phyloP scores from a whole-genome alignment of 1,140 invertebrate genomes.

The Leptinotarsa defecta region DNA sequence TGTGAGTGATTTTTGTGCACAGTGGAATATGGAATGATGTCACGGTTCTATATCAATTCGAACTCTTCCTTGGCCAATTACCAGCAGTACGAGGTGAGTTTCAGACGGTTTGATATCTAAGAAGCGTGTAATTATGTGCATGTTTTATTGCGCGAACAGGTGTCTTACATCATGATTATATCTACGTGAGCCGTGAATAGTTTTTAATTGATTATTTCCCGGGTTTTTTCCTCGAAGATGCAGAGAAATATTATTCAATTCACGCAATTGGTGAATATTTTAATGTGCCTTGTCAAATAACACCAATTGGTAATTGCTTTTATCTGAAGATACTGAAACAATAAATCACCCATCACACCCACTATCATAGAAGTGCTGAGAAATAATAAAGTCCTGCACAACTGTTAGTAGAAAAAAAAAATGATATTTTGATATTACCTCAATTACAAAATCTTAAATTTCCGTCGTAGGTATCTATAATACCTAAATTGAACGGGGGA shows the following conservation, averaged over 20 bases:
- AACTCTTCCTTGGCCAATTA: conserved; percentile 54
- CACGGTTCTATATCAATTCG: conserved; percentile 54
- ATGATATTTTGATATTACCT: too few relatives aligned
- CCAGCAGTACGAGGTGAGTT: conserved; percentile 55
- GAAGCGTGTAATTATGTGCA: background rate
- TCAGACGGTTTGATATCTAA: background rate
- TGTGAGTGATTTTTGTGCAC: conserved; percentile 8
- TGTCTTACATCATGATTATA: background rate
- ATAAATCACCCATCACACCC: too few relatives aligned
- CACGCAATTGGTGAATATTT: background rate
- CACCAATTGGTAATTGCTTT: too few relatives aligned
- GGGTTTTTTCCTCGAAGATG: background rate
- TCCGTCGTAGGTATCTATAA: too few relatives aligned
- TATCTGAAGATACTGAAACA: too few relatives aligned
- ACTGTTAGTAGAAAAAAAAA: too few relatives aligned
- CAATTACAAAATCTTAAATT: too few relatives aligned
- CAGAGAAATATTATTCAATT: background rate
- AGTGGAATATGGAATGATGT: conserved; percentile 54
- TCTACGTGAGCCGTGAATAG: background rate
- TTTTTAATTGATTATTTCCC: background rate
- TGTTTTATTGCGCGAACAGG: background rate
- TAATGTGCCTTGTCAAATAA: too few relatives aligned
- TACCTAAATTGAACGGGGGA: too few relatives aligned
- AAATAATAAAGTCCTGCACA: too few relatives aligned
- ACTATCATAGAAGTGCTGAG: too few relatives aligned